A percentile compares a stretch with the other conserved stretches of the same genome.
These are phyloP conservation scores for Ephialtes manifestator DNA, from an alignment of 2,888 invertebrate species.

Conservation along the genomic window DNA sequence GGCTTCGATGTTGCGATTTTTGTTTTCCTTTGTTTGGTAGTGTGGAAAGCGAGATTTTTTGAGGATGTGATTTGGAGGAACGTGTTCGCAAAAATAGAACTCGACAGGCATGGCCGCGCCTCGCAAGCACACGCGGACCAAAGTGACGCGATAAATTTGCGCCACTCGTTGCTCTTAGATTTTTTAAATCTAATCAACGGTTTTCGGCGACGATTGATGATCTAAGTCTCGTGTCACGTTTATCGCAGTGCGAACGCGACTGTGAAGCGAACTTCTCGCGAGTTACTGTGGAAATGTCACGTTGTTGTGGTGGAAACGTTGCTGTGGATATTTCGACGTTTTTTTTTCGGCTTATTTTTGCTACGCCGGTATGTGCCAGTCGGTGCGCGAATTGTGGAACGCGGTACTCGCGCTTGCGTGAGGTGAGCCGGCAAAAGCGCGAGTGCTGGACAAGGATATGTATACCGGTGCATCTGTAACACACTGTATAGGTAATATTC, in stretches of 20 bases:
- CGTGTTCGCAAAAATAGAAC: constrained; percentile 15
- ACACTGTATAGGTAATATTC: not conserved
- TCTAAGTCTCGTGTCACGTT: not conserved
- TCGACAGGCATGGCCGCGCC: not conserved
- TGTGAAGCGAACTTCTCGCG: constrained; percentile 48
- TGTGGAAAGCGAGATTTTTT: not conserved
- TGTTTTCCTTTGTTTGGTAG: not conserved
- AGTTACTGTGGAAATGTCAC: constrained; percentile 50
- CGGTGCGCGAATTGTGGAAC: constrained; percentile 58
- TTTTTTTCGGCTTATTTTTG: constrained; percentile 6
- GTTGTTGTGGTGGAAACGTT: constrained; percentile 10
- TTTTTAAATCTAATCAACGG: not conserved
- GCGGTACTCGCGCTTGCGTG: constrained; percentile 63
- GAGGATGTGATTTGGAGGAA: not conserved
- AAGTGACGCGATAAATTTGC: not conserved
- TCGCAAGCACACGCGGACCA: not conserved
- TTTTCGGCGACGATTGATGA: not conserved
- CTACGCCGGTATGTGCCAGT: not conserved
- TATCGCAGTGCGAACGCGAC: not conserved
- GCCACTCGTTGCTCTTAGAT: not conserved
- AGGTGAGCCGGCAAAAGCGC: not conserved
- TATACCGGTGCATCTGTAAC: not conserved
- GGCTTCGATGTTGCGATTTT: not conserved
- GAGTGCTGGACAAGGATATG: not conserved
- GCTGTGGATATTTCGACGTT: constrained; percentile 27